Base-by-base conservation (phyloP, 1,140 invertebrate species). In the Drosophila eugracilis region DNA sequence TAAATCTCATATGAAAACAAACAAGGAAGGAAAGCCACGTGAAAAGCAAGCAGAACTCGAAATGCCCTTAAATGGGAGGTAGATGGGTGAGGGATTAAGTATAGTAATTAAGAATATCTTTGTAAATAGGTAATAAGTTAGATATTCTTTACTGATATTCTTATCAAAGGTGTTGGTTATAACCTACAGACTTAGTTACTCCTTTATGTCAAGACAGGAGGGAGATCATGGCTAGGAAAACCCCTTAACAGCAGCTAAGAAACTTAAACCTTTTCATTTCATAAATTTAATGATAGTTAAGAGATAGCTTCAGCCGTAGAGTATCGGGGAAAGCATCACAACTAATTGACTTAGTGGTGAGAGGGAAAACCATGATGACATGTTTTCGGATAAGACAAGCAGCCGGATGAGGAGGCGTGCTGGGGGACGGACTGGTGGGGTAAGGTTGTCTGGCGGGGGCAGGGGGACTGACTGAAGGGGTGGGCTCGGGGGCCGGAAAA, bases 261-360 rank as follows among this genome's bases (percentile, higher is more conserved):
- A n/a, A n/a, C n/a, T n/a, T n/a, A n/a, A n/a, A n/a, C n/a, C n/a
- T n/a, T n/a, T n/a, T n/a, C n/a, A n/a, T n/a, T n/a, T n/a, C n/a
- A n/a, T n/a, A n/a, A n/a, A n/a, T n/a, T n/a, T n/a, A n/a, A n/a
- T n/a, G n/a, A n/a, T n/a, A n/a, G n/a, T n/a, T n/a, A n/a, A n/a
- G n/a, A n/a, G n/a, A 5, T 39, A 34, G 19, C 50, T 9, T 3
- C n/a, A 24, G n/a, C 15, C 5, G 12, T 14, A 52, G 30, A 36
- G 37, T 34, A 49, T 66, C 58, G 39, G 45, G 37, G 60, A 54
- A 42, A 62, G 66, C 77, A 83, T 80, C 81, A 80, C 72, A 80
- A 85, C 81, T 85, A 74, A 85, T 85, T 85, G 80, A 85, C 80
- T 85, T 80, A 67, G 63, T 65, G 57, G 42, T 58, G 52, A 22